Base-by-base conservation (phyloP, 2,888 invertebrate genomes). In the Ochlodes sylvanus region DNA sequence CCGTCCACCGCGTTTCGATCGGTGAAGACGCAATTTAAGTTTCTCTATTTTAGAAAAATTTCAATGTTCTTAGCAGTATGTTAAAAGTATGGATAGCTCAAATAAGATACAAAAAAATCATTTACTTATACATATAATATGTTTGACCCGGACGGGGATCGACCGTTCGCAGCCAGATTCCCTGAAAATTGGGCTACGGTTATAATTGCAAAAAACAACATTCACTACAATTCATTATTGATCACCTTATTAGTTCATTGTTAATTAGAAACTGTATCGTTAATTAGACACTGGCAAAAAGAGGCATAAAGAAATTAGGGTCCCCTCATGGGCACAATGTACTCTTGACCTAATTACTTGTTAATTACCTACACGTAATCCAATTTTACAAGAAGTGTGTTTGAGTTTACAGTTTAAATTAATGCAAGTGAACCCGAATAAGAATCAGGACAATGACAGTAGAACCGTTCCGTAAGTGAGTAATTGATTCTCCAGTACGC, bases 401-500 rank as follows among this genome's bases (percentile, higher is more conserved):
- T n/a, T n/a, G 47, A 50, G 19, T 57, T 65, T 50, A 47, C 50
- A 15, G 21, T 65, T 52, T 41, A 41, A 63, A 54, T 54, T 54
- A 44, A 66, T 32, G 60, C 15, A 54, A 66, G 38, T 58, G 60
- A 66, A 60, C 66, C 54, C 27, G 17, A 66, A 54, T 17, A 17
- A 38, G 21, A 58, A 32, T 66, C 58, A 32, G 63, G 62, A 69
- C 65, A 68, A 69, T 63, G 67, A 69, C 44, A 70, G 60, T 54
- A 69, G 65, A 75, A 63, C 60, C 65, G 66, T 71, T 71, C 57
- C 73, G 69, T 65, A 69, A 71, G 70, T 69, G 68, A 71, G 64
- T 70, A 68, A 75, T 71, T 69, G 68, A 69, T 71, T 66, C 64
- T 41, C 52, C 66, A 66, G 54, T 60, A 21, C 44, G 27, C 54